A percentile compares a stretch with the other conserved stretches of the same genome.
phyloP scores from a whole-genome alignment of 92 coral and sea anemone species.

The Siderastrea radians region DNA sequence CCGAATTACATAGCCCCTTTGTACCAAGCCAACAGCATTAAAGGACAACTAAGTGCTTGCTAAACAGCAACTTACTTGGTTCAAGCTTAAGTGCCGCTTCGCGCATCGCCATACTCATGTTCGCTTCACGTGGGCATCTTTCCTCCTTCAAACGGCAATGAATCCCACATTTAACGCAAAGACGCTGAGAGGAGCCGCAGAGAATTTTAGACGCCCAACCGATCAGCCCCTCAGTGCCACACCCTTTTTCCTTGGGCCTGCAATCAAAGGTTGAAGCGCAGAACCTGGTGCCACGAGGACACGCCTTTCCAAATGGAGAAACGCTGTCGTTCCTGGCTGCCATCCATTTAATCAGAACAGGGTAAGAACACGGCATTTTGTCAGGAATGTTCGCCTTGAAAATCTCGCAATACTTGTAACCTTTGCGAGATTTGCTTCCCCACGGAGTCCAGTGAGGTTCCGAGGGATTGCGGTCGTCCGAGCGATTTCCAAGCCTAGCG shows the following conservation, averaged over 20 bases:
- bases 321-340: conserved; percentile 1
- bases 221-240: not conserved
- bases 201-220: conserved; percentile 29
- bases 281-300: conserved; percentile 8
- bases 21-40: not conserved
- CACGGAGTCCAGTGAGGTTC: conserved; percentile 19
- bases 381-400: not conserved
- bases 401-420: conserved; percentile 15
- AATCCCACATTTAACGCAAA: conserved; percentile 24
- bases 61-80: conserved; percentile 10
- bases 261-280: conserved; percentile 10
- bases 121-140: not conserved
- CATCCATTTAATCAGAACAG: conserved; percentile 25
- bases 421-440: conserved; percentile 8
- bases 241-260: not conserved
- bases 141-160: conserved; percentile 11
- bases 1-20: too few relatives aligned
- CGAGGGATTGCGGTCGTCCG: not conserved
- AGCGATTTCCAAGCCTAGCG: not conserved
- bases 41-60: not conserved
- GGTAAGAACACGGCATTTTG: conserved; percentile 6
- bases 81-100: conserved; percentile 17
- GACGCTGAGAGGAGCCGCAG: conserved; percentile 17
- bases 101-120: conserved; percentile 23
- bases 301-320: not conserved